Conservation (phyloP, 2,797 vertebrate species). For the Stomatorhinus walkeri region DNA sequence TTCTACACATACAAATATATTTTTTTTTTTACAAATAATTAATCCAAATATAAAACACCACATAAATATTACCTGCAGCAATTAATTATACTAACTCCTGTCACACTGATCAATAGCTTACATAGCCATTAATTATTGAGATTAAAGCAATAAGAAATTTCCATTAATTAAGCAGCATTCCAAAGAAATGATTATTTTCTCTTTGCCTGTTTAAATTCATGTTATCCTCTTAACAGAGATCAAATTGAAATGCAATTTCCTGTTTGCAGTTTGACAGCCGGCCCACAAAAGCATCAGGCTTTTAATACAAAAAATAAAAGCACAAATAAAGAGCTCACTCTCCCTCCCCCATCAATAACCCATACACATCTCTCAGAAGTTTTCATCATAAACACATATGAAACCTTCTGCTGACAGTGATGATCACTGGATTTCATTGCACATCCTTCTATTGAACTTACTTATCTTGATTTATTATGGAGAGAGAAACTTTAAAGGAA, state of each 20-base stretch:
- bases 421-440: neutral
- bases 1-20: constrained; percentile 38
- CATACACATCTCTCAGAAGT: neutral
- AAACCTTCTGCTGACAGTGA: neutral
- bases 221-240: neutral
- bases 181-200: neutral
- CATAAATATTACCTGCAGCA: constrained; percentile 55
- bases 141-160: constrained; percentile 32
- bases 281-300: neutral
- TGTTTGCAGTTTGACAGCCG: neutral
- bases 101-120: constrained; percentile 40
- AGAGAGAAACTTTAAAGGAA: neutral
- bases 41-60: constrained; percentile 59
- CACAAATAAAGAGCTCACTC: neutral
- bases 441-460: neutral
- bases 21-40: constrained; percentile 52
- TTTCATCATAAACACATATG: neutral
- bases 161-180: constrained; percentile 21
- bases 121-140: constrained; percentile 40
- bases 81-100: constrained; percentile 49
- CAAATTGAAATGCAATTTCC: neutral
- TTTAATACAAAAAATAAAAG: constrained; percentile 6
- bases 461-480: neutral
- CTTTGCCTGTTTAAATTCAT: neutral
- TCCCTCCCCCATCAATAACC: neutral